Evolutionary conservation across 2,113 vertebrate species (phyloP), one percentile per base, ranked within the genome.

Genomic region (Pongo pygmaeus): DNA sequence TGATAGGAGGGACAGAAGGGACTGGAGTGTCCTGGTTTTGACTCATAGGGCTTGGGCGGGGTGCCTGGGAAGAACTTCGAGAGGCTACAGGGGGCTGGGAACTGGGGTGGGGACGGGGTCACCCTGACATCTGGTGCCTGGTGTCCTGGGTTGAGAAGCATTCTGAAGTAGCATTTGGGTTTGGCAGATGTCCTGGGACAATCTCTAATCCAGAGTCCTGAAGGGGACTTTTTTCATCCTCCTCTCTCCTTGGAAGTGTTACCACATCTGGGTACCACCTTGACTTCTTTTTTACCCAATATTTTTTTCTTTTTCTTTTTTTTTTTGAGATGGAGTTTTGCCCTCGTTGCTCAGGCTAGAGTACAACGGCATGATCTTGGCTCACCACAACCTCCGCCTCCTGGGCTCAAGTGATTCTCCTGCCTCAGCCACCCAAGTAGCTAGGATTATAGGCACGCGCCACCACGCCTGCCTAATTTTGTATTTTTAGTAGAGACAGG

Each of bases 201-300:
- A n/a, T n/a, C 16, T 27, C 46, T 43, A 32, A 50, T 43, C 8
- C 57, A 83, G 77, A n/a, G 38, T 27, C 30, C 9, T 0, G 8
- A 87, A n/a, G 0, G 0, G 2, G 3, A 11, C 16, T 12, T 7
- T 32, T 5, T 16, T 46, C 32, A n/a, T 32, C 59, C 77, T 50
- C 79, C 14, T 40, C 55, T 70, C 14, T 25, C 25, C 46, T 85
- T 12, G 35, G 59, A 25, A 86, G 48, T 20, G 8, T 6, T 9
- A n/a, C 12, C 55, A 84, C 46, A 35, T 23, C 85, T 84, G 85
- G 48, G 43, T 16, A 16, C n/a, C 48, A 52, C 55, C 46, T 61
- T 16, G 30, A 25, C 23, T 77, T 83, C n/a, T 78, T 89, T 72
- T 77, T 55, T 17, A 27, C 40, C 10, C 40, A 25, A 4, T 38